Evolutionary conservation across 1,140 invertebrate species (phyloP), one percentile per base, ranked within the genome.

Genomic region (Diploscapter pachys): DNA sequence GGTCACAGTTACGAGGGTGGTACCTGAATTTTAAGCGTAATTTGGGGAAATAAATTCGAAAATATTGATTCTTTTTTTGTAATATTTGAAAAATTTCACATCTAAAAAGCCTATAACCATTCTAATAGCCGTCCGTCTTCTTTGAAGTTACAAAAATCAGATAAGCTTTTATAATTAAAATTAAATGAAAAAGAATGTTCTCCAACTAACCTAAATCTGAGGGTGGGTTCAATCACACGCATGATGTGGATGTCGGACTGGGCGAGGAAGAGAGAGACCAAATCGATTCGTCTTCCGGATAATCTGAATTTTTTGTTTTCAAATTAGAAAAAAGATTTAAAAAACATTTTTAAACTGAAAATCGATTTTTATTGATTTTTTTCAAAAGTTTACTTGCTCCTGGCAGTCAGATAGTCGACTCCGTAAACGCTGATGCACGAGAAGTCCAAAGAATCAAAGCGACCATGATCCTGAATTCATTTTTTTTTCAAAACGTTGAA

Each of bases 371-470:
- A 31, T 31, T 31, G 31, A 31, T 31, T 31, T 31, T 31, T 31
- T 31, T 31, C 31, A 31, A 31, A 31, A 31, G 31, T 31, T 31
- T 31, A 31, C 31, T 31, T 31, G n/a, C 64, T 50, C 61, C 81
- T 50, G 13, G 72, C 67, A 50, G 63, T 66, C 52, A 81, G 71
- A 64, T 83, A 83, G 71, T 83, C 82, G 31, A 64, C 68, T 13
- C 82, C 82, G 73, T 83, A 83, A 4, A 84, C 13, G 48, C 62
- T 62, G 53, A 82, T 63, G 59, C 72, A 68, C 49, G 72, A 75
- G 71, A 85, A 85, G 63, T 85, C 81, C 49, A 85, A 77, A 5
- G 80, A 78, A 76, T 83, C 84, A 54, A 85, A 85, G 8, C 77
- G 70, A 50, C 83, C 83, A 50, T 79, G 76, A 59, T 85, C 82